Evolutionary conservation across 2,797 vertebrate genomes (phyloP), one percentile per base, ranked within the genome.

Genomic region (Neosilurus mollespiculum): DNA sequence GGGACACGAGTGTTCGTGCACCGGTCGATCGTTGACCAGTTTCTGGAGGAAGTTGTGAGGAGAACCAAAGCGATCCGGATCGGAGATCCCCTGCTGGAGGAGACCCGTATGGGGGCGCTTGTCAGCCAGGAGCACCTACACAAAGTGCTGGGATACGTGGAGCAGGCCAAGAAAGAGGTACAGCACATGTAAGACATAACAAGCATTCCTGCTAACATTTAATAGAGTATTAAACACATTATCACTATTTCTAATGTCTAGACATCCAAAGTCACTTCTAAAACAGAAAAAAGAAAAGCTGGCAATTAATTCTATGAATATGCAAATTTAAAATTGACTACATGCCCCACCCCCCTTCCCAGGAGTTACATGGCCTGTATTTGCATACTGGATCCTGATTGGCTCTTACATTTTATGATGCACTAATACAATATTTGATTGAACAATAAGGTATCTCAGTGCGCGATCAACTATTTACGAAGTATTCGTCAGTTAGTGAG

Each of bases 1-100:
- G 98, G 97, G 20, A 99, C 98, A 0, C 93, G 98, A 56, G 98
- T 99, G 3, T 99, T 97, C 89, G 97, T 99, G 83, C 97, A 99
- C 85, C 96, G 88, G 84, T 89, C 94, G 6, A 93, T 98, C 81
- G 78, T 97, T 84, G 91, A 95, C 4, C 89, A 89, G 71, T 99
- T 99, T 90, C 92, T 96, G 37, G 89, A 96, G 80, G 94, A 96
- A 87, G 96, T 99, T 87, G 95, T 98, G 86, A 95, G 92, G 84
- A 95, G 93, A 90, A 98, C 97, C 1, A 91, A 92, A 84, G 94
- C 92, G 1, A 99, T 99, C 64, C 90, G 94, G 88, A 92, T 99
- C 67, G 98, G 98, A 73, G 97, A 99, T 88, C 98, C 98, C 0
- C 93, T 99, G 2, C 87, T 96, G 83, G 96, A 98, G 78, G 94